These are phyloP conservation scores for Arctia plantaginis DNA, from an alignment of 2,888 invertebrate species.

Conservation along the genomic window DNA sequence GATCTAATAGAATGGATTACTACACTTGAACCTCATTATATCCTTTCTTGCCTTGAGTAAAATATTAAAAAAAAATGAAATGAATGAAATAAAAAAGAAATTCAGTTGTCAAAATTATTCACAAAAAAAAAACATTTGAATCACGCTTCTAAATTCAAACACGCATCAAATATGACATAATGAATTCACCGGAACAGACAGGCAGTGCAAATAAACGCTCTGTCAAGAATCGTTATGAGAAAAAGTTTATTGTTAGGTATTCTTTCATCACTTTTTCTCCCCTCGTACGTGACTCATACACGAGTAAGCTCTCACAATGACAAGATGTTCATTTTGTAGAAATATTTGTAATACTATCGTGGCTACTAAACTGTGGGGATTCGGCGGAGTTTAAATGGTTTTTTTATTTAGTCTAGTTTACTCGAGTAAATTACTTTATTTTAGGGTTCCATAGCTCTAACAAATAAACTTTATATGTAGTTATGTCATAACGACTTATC, in stretches of 20 bases:
- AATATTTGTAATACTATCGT: slow-evolving; percentile 12
- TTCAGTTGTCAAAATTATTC: not conserved
- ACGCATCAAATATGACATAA: slow-evolving; percentile 19
- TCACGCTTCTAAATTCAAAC: slow-evolving; percentile 6
- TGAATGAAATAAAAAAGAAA: not conserved
- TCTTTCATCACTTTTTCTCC: slow-evolving; percentile 12
- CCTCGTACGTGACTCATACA: slow-evolving; percentile 15
- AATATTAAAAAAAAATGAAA: not conserved
- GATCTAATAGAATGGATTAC: too few relatives aligned
- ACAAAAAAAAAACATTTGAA: not conserved
- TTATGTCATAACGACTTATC: too few relatives aligned
- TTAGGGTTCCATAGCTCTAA: not conserved
- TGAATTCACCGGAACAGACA: slow-evolving; percentile 15
- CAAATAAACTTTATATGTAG: not conserved
- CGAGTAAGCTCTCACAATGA: slow-evolving; percentile 21
- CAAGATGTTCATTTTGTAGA: slow-evolving; percentile 16
- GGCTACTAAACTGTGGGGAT: not conserved
- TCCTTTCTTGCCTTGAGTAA: not conserved
- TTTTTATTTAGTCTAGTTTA: not conserved
- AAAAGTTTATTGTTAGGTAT: slow-evolving; percentile 39
- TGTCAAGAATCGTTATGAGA: slow-evolving; percentile 41
- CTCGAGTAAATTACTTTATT: not conserved
- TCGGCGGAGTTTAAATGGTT: not conserved
- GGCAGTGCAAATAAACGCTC: slow-evolving; percentile 24
- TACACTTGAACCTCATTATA: too few relatives aligned